These are phyloP conservation scores for Mustelus asterias DNA, from an alignment of 2,113 vertebrate genomes.

Conservation along the genomic window DNA sequence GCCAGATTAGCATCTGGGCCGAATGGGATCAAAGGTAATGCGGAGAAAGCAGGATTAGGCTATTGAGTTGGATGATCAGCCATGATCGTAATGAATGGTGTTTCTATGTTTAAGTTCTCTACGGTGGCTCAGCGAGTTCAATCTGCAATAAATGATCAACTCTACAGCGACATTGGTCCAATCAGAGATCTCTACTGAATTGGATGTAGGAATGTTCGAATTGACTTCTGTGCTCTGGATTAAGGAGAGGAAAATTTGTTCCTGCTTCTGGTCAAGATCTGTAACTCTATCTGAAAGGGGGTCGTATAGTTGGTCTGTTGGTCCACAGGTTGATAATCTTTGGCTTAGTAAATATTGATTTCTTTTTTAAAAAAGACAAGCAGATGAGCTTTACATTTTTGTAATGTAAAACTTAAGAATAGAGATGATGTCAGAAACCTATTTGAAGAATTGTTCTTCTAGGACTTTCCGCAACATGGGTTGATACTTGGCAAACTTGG, in stretches of 20 bases:
- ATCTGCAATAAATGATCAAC: background rate
- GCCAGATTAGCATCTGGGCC: no score
- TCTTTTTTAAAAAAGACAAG: no score
- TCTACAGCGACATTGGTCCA: background rate
- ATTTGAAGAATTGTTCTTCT: background rate
- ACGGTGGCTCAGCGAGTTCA: background rate
- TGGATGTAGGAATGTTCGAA: background rate
- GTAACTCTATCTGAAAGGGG: background rate
- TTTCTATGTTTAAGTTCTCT: background rate
- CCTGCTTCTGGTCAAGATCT: background rate
- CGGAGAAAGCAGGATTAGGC: no score
- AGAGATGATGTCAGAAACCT: background rate
- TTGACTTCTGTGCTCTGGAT: background rate
- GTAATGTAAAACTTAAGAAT: background rate
- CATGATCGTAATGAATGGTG: no score
- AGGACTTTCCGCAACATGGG: background rate
- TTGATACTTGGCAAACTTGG: background rate
- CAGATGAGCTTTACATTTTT: background rate
- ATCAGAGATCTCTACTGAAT: background rate
- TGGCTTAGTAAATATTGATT: no score
- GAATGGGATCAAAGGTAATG: no score
- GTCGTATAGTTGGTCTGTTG: background rate
- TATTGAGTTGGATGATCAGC: no score
- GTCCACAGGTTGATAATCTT: background rate
- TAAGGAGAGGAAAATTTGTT: background rate